Evolutionary conservation across 2,888 invertebrate species (phyloP), one percentile per base, ranked within the genome.

Genomic region (Heliconius ethilla): DNA sequence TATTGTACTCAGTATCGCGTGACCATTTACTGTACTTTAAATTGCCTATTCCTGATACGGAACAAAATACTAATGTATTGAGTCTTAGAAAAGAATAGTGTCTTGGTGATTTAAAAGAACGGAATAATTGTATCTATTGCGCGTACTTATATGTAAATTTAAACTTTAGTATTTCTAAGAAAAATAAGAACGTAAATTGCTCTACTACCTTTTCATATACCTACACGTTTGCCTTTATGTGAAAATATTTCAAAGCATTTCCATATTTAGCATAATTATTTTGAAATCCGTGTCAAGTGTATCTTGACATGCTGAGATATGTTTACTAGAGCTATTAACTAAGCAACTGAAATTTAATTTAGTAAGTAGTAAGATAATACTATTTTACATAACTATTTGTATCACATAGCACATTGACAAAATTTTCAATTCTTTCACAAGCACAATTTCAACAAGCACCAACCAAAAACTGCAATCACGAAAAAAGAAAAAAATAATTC

Each of bases 211-310:
- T 45, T 27, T 67, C 11, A 66, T 66, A 66, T 37, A 37, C n/a
- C 22, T 66, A n/a, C 37, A 22, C 37, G 25, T 62, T 25, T 62
- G n/a, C 25, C 6, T 67, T 27, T 55, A 55, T n/a, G 33, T 27
- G 27, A 10, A 70, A 55, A 70, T 70, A 51, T 33, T 55, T 72
- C 59, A 37, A 37, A 37, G 37, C 37, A 37, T 37, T 37, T 37
- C 37, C 29, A 70, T 29, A 29, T 55, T 55, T 5, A 70, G 51
- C 9, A 72, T 59, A 72, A 72, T 72, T 33, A 55, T 59, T 72
- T 72, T 3, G 33, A 72, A 72, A 72, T 72, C 72, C 72, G 59
- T 72, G 72, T 72, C 72, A 72, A 72, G 72, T 33, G 37, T 72
- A 37, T 59, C 72, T 59, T 72, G 72, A 72, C 72, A 25, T 22